Evolutionary conservation across 1,140 invertebrate species (phyloP), one percentile per base, ranked within the genome.

Genomic region (Eupeodes corollae): DNA sequence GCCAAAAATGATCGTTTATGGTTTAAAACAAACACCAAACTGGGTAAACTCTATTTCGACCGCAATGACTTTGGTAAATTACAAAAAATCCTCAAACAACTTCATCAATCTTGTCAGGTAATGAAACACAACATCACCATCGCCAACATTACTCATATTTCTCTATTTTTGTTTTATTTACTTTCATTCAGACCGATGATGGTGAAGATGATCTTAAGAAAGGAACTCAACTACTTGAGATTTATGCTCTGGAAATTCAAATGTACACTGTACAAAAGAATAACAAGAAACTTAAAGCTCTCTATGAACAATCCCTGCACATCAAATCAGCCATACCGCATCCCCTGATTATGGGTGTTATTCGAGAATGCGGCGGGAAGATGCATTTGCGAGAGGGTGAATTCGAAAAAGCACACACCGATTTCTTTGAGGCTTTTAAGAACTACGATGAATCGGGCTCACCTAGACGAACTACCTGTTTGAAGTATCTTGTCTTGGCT

Each of bases 211-310:
- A 99, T 70, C 73, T 98, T 42, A 98, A 98, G 68, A 99, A 99
- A 72, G 94, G 95, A 38, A 99, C 96, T 2, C 96, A 99, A 63
- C 71, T 99, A 9, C 71, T 99, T 38, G 96, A 99, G 73, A 98
- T 99, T 45, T 99, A 99, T 73, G 97, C 97, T 1, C 70, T 99
- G 54, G 96, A 99, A 79, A 99, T 99, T 62, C 96, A 99, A 77
- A 99, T 99, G 96, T 98, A 99, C 67, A 99, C 96, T 1, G 92
- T 91, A 46, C 95, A 98, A 73, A 99, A 99, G 66, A 99, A 99
- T 69, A 99, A 99, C 66, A 99, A 99, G 68, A 98, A 98, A 70
- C 70, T 99, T 8, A 99, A 99, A 74, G 87, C 89, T 5, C 73
- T 99, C 1, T 99, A 99, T 69, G 95, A 99, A 68, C 92, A 98